These are phyloP conservation scores for Trachelus troglodyta DNA, from an alignment of 2,888 invertebrate species.

Conservation along the genomic window DNA sequence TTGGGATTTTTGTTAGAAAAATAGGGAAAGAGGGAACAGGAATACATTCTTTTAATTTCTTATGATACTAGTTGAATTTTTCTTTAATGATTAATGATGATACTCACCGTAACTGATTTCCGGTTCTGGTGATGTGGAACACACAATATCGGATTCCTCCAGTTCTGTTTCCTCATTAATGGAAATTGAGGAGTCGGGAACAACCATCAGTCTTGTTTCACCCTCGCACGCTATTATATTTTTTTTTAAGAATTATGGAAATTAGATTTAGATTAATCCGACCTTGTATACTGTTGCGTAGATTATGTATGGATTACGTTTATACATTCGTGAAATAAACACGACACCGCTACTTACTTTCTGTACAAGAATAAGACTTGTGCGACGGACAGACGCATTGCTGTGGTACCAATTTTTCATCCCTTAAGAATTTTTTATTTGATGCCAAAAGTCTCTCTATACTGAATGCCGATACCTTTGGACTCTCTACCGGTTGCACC, in stretches of 20 bases:
- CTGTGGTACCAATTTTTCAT: slow-evolving; percentile 24
- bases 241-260: no score
- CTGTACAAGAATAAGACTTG: not conserved
- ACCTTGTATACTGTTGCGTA: no score
- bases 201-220: slow-evolving; percentile 43
- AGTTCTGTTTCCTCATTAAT: slow-evolving; percentile 52
- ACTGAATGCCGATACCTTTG: slow-evolving; percentile 53
- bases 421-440: slow-evolving; percentile 32
- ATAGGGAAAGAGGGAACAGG: no score
- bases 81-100: no score
- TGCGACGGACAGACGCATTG: slow-evolving; percentile 12
- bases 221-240: slow-evolving; percentile 40
- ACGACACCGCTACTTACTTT: no score
- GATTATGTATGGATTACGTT: no score
- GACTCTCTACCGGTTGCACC: slow-evolving; percentile 31
- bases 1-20: no score
- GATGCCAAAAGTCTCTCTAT: slow-evolving; percentile 60
- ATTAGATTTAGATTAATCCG: no score
- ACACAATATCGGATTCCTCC: slow-evolving; percentile 50
- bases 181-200: slow-evolving; percentile 57
- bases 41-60: no score
- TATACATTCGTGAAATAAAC: no score
- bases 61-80: no score
- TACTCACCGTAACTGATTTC: slow-evolving; percentile 56
- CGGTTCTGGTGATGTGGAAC: slow-evolving; percentile 55